Percentiles rank a stretch among this genome's conserved stretches.
Conservation (phyloP, 2,113 vertebrate species). For the Penelope pileata region DNA sequence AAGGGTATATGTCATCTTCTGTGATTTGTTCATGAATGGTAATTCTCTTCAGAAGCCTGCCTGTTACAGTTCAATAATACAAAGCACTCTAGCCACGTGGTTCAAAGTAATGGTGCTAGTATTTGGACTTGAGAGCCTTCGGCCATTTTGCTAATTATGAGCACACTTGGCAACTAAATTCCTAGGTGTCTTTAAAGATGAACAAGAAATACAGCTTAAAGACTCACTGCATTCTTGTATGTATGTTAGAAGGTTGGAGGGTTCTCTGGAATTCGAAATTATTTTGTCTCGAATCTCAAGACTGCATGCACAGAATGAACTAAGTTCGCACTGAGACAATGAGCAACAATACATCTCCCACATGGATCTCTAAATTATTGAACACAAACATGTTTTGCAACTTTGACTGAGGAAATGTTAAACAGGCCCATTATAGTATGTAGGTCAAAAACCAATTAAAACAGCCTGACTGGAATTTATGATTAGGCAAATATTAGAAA, state of each 20-base stretch:
- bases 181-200: neutral
- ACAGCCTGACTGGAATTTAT: conserved; percentile 57
- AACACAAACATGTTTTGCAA: conserved; percentile 61
- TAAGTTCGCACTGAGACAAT: conserved; percentile 20
- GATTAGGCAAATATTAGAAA: conserved; percentile 45
- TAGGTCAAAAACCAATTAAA: conserved; percentile 72
- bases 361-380: conserved; percentile 68
- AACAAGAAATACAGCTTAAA: neutral
- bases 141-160: neutral
- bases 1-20: neutral
- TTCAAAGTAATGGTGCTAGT: neutral
- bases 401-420: conserved; percentile 73
- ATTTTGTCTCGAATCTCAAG: conserved; percentile 3
- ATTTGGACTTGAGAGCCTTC: neutral
- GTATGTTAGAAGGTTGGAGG: neutral
- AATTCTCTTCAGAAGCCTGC: neutral
- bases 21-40: fast-evolving
- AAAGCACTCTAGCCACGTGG: neutral
- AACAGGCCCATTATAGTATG: conserved; percentile 55
- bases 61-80: neutral
- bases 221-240: neutral
- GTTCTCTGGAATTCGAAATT: conserved; percentile 15
- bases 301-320: conserved; percentile 1
- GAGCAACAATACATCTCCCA: conserved; percentile 54
- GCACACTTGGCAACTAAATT: neutral